Evolutionary conservation across 2,888 invertebrate genomes (phyloP).

Genomic region (Daptonema setosum): DNA sequence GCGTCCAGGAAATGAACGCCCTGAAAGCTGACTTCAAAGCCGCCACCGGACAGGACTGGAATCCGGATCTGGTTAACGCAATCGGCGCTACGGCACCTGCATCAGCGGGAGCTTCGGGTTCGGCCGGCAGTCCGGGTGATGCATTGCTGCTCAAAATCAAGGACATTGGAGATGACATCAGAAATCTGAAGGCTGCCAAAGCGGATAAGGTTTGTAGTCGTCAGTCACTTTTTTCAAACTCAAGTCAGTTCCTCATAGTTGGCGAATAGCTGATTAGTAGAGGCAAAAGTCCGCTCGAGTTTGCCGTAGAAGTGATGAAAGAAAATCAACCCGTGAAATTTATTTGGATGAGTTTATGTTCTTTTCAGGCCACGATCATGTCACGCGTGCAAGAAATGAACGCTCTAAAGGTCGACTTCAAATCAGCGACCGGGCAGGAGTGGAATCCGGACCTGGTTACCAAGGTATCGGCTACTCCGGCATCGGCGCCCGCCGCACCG

Average conservation of each 20-base stretch:
- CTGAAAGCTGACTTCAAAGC: slow-evolving; percentile 56
- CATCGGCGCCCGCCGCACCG: background rate
- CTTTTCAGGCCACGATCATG: slow-evolving; percentile 30
- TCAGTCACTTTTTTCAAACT: too few species aligned
- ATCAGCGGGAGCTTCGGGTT: background rate
- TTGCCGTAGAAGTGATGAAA: too few species aligned
- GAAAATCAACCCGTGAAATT: too few species aligned
- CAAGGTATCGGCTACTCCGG: background rate
- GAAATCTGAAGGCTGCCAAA: slow-evolving; percentile 39
- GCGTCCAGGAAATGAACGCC: slow-evolving; percentile 41
- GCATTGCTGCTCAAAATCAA: background rate
- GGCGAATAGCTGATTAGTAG: too few species aligned
- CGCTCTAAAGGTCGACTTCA: slow-evolving; percentile 52
- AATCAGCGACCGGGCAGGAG: slow-evolving; percentile 39
- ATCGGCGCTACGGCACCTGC: background rate
- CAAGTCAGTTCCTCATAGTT: too few species aligned
- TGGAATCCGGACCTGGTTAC: slow-evolving; percentile 1
- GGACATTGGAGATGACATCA: slow-evolving; percentile 44
- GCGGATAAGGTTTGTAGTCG: slow-evolving; percentile 28
- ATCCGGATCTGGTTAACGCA: background rate
- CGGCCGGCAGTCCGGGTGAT: background rate
- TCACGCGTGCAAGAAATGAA: slow-evolving; percentile 41
- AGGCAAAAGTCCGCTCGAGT: too few species aligned
- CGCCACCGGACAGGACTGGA: slow-evolving; percentile 35
- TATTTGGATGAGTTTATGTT: too few species aligned